Percentiles rank a stretch among this genome's conserved stretches.
Evolutionary conservation across 92 coral and sea anemone species (phyloP).

Genomic region (Heliopora coerulea): DNA sequence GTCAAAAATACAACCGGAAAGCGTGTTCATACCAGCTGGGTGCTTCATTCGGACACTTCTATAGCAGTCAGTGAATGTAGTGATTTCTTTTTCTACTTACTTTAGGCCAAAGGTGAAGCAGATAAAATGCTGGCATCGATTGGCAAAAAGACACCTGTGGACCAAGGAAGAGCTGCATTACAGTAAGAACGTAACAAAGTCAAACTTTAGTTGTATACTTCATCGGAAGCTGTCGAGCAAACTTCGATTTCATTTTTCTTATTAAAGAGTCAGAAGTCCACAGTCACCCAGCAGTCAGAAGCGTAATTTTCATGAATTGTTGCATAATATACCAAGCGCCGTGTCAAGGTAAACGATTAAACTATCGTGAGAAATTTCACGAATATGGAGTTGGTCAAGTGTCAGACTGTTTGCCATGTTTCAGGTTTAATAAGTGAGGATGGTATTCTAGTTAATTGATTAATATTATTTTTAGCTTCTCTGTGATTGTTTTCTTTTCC

Average conservation of each 20-base stretch:
- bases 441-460: no score
- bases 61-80: no score
- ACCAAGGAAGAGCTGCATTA: conserved; percentile 57
- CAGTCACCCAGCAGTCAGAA: conserved; percentile 65
- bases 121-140: conserved; percentile 72
- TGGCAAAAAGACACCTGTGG: conserved; percentile 70
- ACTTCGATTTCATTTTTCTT: not conserved
- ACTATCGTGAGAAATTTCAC: not conserved
- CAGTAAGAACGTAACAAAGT: conserved; percentile 61
- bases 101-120: conserved; percentile 87
- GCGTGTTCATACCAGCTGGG: no score
- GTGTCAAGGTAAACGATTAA: not conserved
- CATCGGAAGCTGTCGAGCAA: not conserved
- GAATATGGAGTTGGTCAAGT: no score
- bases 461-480: no score
- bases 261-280: conserved; percentile 62
- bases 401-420: no score
- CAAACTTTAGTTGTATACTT: not conserved
- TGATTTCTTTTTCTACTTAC: not conserved
- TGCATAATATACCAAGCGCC: conserved; percentile 49
- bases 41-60: no score
- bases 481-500: no score
- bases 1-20: no score
- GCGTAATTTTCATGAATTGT: conserved; percentile 65
- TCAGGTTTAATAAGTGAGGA: no score